Evolutionary conservation across 2,888 invertebrate species (phyloP).

Genomic region (Argyresthia albistria): DNA sequence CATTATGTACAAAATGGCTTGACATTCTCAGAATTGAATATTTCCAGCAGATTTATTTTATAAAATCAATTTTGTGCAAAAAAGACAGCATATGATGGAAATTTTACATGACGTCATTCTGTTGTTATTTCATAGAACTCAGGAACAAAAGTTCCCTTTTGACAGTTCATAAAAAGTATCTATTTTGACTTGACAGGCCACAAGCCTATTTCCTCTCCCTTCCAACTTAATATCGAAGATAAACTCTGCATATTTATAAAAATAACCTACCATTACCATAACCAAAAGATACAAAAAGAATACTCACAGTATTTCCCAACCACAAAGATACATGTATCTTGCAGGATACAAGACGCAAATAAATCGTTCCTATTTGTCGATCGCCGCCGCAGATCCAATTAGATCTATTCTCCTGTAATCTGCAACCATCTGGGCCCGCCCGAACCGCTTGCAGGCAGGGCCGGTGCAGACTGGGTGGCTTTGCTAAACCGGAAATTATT

Average conservation of each 20-base stretch:
- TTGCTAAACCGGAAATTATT: background rate
- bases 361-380: conserved; percentile 36
- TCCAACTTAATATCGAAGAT: too few relatives aligned
- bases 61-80: too few relatives aligned
- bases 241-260: too few relatives aligned
- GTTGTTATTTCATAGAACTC: too few relatives aligned
- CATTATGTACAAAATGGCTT: too few relatives aligned
- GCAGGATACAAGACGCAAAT: conserved; percentile 23
- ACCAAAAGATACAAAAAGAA: background rate
- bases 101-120: too few relatives aligned
- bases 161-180: too few relatives aligned
- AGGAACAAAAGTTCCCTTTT: too few relatives aligned
- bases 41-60: too few relatives aligned
- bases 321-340: background rate
- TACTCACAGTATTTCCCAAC: background rate
- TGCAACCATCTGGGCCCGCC: conserved; percentile 30
- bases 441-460: background rate
- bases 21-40: too few relatives aligned
- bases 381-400: conserved; percentile 28
- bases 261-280: background rate
- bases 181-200: too few relatives aligned
- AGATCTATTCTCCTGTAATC: conserved; percentile 37
- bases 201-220: background rate
- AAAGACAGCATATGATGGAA: too few relatives aligned
- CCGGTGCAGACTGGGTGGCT: background rate